A percentile compares a stretch with the other conserved stretches of the same genome.
Conservation (phyloP, 2,888 invertebrate species). For the Thecophora atra region DNA sequence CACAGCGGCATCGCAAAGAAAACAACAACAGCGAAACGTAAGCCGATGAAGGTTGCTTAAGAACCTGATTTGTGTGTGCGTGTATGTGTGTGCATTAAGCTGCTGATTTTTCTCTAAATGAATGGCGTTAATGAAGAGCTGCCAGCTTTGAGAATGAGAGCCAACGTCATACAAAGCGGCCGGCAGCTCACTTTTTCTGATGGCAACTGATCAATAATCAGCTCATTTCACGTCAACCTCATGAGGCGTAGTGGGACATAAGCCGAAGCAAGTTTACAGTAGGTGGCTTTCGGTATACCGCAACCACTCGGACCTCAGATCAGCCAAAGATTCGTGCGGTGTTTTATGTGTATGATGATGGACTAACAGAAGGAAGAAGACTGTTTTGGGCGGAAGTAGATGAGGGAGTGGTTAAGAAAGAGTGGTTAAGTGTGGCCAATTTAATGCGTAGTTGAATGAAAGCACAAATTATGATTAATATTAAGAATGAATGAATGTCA, state of each 20-base stretch:
- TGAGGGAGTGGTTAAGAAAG: background rate
- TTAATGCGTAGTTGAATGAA: background rate
- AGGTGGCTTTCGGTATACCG: no score
- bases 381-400: background rate
- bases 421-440: background rate
- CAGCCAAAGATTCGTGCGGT: background rate
- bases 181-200: no score
- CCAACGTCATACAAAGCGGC: no score
- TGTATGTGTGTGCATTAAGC: background rate
- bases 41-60: background rate
- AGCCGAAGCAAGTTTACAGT: no score
- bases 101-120: background rate
- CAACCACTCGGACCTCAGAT: no score
- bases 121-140: constrained; percentile 6
- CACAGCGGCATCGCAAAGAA: background rate
- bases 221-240: no score
- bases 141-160: background rate
- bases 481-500: constrained; percentile 1
- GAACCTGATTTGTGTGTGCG: background rate
- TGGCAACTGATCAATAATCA: no score
- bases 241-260: no score
- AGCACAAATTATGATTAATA: constrained; percentile 27
- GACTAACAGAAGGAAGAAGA: background rate
- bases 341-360: background rate
- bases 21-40: background rate